Base-by-base conservation (phyloP, 1,140 invertebrate genomes). In the Colletes gigas region DNA sequence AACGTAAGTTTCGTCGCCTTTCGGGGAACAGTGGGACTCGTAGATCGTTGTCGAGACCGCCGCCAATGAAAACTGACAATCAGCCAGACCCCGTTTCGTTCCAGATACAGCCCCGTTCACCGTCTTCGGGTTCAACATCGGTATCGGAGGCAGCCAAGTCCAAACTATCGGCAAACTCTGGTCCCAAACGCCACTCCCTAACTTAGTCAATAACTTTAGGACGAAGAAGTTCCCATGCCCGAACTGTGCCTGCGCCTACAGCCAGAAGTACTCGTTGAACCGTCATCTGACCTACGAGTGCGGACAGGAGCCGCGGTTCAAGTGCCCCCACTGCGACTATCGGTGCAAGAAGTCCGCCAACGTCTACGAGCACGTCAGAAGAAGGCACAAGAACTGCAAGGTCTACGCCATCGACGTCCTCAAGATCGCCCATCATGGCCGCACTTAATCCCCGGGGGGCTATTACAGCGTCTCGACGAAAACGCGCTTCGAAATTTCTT, bases 221-320 rank as follows among this genome's bases (percentile, higher is more conserved):
- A n/a, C 21, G 52, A 83, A 81, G 67, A 73, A 68, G 83, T 87
- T 85, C 10, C 70, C 82, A 0, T 87, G 85, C 70, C 83, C 81
- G 17, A 87, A 84, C 55, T 87, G 85, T 41, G 66, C 72, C 21
- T 78, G 82, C 47, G 81, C 73, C 50, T 88, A 84, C 71, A 78
- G 68, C 68, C 82, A 86, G 15, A 84, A 72, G 47, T 85, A 88
- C n/a, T 91, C 90, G 62, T 72, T 94, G 17, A 89, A 88, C 15
- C 90, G 91, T 8, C 94, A 94, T 71, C 78, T 92, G 78, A 90
- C 90, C 57, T 93, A 91, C 74, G 91, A 93, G 73, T 94, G 94
- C 76, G 91, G 92, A 8, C 88, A 91, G 47, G 91, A 91, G 30
- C 91, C 92, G 3, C 85, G 91, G 72, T 94, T 93, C 83, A 81